phyloP scores from a whole-genome alignment of 2,113 vertebrate species.

The Pitta sordida region DNA sequence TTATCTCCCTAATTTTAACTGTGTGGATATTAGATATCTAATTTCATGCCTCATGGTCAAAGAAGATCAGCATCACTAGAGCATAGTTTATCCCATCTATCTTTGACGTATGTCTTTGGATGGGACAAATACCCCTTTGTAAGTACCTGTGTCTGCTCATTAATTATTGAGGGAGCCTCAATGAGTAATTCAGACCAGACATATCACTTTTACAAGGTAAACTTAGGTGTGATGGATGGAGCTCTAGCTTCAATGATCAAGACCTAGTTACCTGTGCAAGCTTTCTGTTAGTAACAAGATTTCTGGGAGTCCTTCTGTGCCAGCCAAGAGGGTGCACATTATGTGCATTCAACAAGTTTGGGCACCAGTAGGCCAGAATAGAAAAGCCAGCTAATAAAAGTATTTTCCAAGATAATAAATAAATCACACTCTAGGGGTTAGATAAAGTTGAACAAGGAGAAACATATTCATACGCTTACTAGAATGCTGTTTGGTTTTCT shows the following conservation, averaged over 20 bases:
- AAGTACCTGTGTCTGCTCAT: not conserved
- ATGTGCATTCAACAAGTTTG: not conserved
- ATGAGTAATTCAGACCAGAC: not conserved
- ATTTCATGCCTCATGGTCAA: slow-evolving; percentile 58
- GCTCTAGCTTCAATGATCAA: not conserved
- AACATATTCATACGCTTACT: not conserved
- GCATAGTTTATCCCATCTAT: not conserved
- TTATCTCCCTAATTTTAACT: slow-evolving; percentile 19
- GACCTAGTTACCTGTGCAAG: not conserved
- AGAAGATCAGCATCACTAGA: slow-evolving; percentile 1
- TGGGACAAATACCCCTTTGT: slow-evolving; percentile 24
- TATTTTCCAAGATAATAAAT: not conserved
- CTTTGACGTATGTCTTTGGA: slow-evolving; percentile 5
- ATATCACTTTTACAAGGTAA: not conserved
- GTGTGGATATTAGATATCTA: slow-evolving; percentile 32
- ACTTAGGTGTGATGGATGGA: not conserved
- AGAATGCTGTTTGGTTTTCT: not conserved
- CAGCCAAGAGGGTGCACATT: rapidly evolving
- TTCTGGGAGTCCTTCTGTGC: not conserved
- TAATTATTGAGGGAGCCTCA: not conserved
- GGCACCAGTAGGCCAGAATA: not conserved
- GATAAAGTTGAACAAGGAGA: not conserved
- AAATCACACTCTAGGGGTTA: not conserved
- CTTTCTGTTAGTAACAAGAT: not conserved
- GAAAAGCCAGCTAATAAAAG: not conserved